Base-by-base conservation (phyloP, 2,113 vertebrate species). In the Hymenochirus boettgeri region DNA sequence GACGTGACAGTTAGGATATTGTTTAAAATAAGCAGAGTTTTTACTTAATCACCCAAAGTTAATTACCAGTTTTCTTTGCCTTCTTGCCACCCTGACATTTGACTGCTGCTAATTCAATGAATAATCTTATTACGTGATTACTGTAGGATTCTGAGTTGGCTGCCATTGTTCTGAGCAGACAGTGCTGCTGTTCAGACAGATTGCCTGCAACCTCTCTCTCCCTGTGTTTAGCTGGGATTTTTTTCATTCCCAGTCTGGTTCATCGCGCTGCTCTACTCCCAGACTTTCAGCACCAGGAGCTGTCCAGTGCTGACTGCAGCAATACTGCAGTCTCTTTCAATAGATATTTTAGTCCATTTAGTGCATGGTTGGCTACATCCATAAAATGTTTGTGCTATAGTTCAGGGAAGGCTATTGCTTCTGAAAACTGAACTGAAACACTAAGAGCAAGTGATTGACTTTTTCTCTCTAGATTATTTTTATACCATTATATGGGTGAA, bases 121-220 rank as follows among this genome's bases (percentile, higher is more conserved):
- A 91, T 91, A 91, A 91, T 91, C 89, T 91, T 89, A 89, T 91
- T 91, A 91, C 74, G 87, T 88, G 89, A 92, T 91, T 90, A 91
- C 75, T 72, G 84, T 58, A 61, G 88, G 88, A 88, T 88, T 86
- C 89, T 82, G 80, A 84, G 75, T 48, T 75, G 82, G 84, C 84
- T 85, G 84, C 85, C 80, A 86, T 90, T 90, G 89, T 89, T 87
- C 82, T 73, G 15, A n/a, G 82, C 61, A 77, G 82, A 65, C 76
- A 75, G 71, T 75, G 77, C 80, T 78, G n/a, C n/a, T n/a, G 69
- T 79, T 76, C 79, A 74, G 77, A 71, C 74, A 23, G 52, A 70
- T 78, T 75, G 33, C 77, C 77, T 56, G 76, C 75, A 70, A 53
- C 72, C 72, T 78, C 10, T 35, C 10, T 35, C 33, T 35, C 77